Evolutionary conservation across 2,797 vertebrate genomes (phyloP).

Genomic region (Alca torda): DNA sequence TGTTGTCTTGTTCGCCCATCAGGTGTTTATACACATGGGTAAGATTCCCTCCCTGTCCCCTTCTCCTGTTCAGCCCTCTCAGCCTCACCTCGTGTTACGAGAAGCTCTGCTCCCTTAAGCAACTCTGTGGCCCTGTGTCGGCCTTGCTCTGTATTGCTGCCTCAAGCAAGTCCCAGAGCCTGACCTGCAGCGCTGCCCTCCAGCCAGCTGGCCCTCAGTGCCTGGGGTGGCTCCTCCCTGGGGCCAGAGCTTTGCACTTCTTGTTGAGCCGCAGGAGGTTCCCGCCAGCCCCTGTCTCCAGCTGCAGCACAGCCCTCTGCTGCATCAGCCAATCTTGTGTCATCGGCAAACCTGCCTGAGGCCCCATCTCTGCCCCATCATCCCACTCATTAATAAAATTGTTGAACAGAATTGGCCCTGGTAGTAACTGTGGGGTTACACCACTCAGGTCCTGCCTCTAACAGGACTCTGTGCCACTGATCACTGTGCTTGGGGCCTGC

Average conservation of each 20-base stretch:
- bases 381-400: not conserved
- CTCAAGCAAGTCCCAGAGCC: not conserved
- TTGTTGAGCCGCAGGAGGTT: rapidly evolving
- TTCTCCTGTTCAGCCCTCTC: not conserved
- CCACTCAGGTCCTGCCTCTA: not conserved
- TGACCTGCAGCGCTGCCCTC: not conserved
- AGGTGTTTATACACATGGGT: not conserved
- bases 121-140: rapidly evolving
- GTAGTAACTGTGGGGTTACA: not conserved
- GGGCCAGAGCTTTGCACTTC: not conserved
- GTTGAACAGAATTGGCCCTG: not conserved
- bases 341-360: rapidly evolving
- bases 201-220: not conserved
- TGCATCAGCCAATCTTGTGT: rapidly evolving
- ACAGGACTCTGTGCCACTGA: not conserved
- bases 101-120: rapidly evolving
- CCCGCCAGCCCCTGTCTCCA: not conserved
- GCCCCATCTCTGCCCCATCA: rapidly evolving
- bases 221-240: not conserved
- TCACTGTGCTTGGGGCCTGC: rapidly evolving
- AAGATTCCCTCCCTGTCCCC: rapidly evolving
- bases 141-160: not conserved
- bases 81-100: rapidly evolving
- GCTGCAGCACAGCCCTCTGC: not conserved
- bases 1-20: no score